Evolutionary conservation across 2,888 invertebrate species (phyloP).

Genomic region (Bruchidius siliquastri): DNA sequence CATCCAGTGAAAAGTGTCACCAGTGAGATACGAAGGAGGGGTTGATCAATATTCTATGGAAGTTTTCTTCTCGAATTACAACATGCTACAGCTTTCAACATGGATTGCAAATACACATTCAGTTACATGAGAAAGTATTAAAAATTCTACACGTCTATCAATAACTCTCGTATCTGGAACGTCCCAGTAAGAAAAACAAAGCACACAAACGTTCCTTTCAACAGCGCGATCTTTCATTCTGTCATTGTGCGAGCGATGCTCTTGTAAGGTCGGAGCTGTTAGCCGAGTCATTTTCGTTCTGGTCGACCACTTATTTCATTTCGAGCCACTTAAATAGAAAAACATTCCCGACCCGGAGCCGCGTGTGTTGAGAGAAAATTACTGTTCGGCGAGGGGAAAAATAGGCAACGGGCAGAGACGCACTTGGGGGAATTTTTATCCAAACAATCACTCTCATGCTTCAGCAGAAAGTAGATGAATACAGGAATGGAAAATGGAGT

Average conservation of each 20-base stretch:
- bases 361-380: background rate
- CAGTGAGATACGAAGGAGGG: background rate
- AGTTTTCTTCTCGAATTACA: background rate
- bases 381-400: background rate
- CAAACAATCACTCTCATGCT: too few species aligned
- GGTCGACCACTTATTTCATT: conserved; percentile 1
- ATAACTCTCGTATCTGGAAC: background rate
- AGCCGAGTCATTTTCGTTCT: background rate
- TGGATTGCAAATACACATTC: background rate
- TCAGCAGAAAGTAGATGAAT: too few species aligned
- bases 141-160: background rate
- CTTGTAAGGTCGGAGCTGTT: background rate
- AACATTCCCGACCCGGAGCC: background rate
- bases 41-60: too few species aligned
- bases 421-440: background rate
- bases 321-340: conserved; percentile 4
- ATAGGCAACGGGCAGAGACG: background rate
- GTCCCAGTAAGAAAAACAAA: background rate
- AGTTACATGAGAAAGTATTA: background rate
- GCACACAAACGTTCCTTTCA: background rate
- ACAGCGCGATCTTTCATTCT: background rate
- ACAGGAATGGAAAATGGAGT: too few species aligned
- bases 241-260: background rate
- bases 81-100: background rate
- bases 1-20: background rate